Percentiles rank a stretch among this genome's conserved stretches.
Evolutionary conservation across 2,113 vertebrate species (phyloP).

Genomic region (Ctenodactylus gundi): DNA sequence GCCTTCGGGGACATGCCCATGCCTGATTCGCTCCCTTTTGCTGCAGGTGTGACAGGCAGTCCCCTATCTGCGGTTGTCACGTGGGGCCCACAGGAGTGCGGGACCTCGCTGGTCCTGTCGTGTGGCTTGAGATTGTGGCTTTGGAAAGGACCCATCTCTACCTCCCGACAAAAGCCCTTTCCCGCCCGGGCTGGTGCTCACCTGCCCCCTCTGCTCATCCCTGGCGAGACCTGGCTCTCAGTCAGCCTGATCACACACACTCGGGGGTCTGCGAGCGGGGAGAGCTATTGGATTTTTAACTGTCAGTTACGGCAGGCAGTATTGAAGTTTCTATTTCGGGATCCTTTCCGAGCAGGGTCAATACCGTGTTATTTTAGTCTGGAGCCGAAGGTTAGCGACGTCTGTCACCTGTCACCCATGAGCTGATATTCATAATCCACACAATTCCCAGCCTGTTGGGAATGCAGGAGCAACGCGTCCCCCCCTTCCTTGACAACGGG

Average conservation of each 20-base stretch:
- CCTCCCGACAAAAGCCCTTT: neutral
- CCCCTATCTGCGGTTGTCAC: neutral
- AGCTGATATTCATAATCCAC: conserved; percentile 79
- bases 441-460: conserved; percentile 75
- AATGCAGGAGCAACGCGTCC: conserved; percentile 64
- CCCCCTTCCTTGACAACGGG: conserved; percentile 69
- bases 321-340: conserved; percentile 73
- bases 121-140: too few relatives aligned
- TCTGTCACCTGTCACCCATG: conserved; percentile 79
- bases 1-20: neutral
- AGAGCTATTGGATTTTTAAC: conserved; percentile 76
- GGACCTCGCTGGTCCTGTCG: too few relatives aligned
- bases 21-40: neutral
- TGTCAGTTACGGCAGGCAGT: conserved; percentile 56
- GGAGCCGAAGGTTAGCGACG: conserved; percentile 51
- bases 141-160: too few relatives aligned
- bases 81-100: too few relatives aligned
- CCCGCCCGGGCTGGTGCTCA: neutral
- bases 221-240: too few relatives aligned
- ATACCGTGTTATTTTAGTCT: conserved; percentile 67
- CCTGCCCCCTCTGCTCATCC: too few relatives aligned
- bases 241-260: conserved; percentile 60
- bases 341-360: conserved; percentile 76
- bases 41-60: neutral
- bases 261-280: conserved; percentile 54